Base-by-base conservation (phyloP, 53 echinoderm and acorn worm genomes). In the Hippasteria phrygiana region DNA sequence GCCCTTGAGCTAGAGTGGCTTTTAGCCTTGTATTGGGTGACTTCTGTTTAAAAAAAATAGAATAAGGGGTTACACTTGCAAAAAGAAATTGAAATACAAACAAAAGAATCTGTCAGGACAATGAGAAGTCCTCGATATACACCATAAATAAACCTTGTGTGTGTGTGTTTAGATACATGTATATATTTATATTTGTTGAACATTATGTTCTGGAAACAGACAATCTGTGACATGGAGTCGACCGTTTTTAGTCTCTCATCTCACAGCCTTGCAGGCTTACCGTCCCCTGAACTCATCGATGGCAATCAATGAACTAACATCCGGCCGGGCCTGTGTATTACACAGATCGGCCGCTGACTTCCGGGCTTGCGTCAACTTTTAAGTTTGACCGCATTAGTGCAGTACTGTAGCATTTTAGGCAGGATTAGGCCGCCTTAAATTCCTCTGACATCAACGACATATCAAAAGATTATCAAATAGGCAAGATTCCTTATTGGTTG, bases 241-340 rank as follows among this genome's bases (percentile, higher is more conserved):
- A 75, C 2, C 5, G 31, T 18, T 43, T 2, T 20, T 43, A 20
- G 20, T 11, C 32, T 31, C 43, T 64, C 32, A 10, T 20, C 14
- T 85, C 83, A 37, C 85, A 85, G 85, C 85, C 85, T 85, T 85
- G 70, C 85, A 85, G 85, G 85, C 71, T 7, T 69, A 85, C 85
- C 85, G 85, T 85, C 85, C 85, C 78, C 85, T 46, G 5, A 51
- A n/a, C 13, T 17, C 16, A 51, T 85, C 85, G 85, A 85, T 85
- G 85, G 85, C 70, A 85, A 70, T 20, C 27, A 67, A 22, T 32
- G 34, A 34, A 32, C 65, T 3, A 47, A 48, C 28, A 67, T 13
- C 59, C 26, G 69, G 37, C 34, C 11, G 12, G 69, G 4, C 34
- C 85, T 85, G 85, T 85, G 85, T 85, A 66, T 70, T 50, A 20